Evolutionary conservation across 2,113 vertebrate genomes (phyloP), one percentile per base, ranked within the genome.

Genomic region (Blennius ocellaris): DNA sequence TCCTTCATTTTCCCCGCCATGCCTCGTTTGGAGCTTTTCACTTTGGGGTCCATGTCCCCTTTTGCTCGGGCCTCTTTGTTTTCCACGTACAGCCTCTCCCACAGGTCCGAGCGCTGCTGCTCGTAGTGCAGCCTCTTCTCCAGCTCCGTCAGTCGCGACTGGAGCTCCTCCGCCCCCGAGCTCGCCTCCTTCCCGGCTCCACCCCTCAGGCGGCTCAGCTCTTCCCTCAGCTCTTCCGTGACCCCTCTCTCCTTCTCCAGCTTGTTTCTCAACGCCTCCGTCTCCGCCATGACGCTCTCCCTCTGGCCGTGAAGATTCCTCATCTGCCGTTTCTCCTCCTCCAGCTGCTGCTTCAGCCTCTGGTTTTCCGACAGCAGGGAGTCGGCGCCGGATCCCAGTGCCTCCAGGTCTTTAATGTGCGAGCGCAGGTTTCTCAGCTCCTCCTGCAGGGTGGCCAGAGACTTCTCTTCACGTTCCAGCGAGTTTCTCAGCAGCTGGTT

Each of bases 41-140:
- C 92, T 69, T 83, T 91, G 48, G 91, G 79, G 44, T 90, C 92
- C 12, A 78, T 89, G 69, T 96, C 95, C 76, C 93, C 95, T 80
- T 91, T 91, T 16, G 88, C 82, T 81, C 85, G 82, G 16, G 94
- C 93, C 21, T 95, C 95, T 88, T 96, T 99, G 0, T 91, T 94
- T 84, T 99, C 96, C 54, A 99, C 89, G 2, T 99, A 99, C 15
- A 99, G 93, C 79, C 96, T 94, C 87, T 99, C 97, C 97, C 97
- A 99, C 59, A 99, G 86, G 87, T 99, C 96, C 0, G 97, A 98
- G 56, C 98, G 96, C 51, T 99, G 98, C 76, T 98, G 97, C 85
- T 98, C 97, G 2, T 97, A 99, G 83, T 83, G 95, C 0, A 99
- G 90, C 76, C 95, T 97, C 84, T 92, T 95, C 82, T 99, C 95